A percentile compares a stretch with the other conserved stretches of the same genome.
Conservation (phyloP, 2,888 invertebrate genomes). For the Lucinisca nassula region DNA sequence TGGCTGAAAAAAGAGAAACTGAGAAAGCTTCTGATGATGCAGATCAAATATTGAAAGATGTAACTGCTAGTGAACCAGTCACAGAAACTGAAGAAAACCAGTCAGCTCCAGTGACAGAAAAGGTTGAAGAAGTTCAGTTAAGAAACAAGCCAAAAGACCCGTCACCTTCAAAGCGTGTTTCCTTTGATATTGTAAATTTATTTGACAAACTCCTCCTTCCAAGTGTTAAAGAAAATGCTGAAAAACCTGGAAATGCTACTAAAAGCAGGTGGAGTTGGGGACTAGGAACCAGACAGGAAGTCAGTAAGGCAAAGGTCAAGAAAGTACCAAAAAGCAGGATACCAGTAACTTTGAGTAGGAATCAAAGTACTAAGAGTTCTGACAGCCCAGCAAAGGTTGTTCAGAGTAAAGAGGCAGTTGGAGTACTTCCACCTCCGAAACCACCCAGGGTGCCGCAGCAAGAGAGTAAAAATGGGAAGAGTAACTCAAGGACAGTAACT, state of each 20-base stretch:
- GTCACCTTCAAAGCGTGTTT: conserved; percentile 62
- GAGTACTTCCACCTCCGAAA: conserved; percentile 64
- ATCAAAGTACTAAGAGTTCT: not conserved
- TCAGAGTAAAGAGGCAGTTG: not conserved
- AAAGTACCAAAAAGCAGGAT: not conserved
- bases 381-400: too few species aligned
- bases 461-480: not conserved
- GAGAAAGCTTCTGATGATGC: not conserved
- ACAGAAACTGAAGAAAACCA: not conserved
- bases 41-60: not conserved
- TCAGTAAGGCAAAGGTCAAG: not conserved
- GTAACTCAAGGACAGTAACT: not conserved
- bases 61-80: not conserved
- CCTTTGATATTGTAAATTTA: conserved; percentile 81
- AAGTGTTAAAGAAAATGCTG: conserved; percentile 50
- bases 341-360: not conserved
- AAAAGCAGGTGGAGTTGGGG: conserved; percentile 70
- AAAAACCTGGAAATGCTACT: conserved; percentile 53
- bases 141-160: conserved; percentile 27
- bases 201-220: conserved; percentile 84
- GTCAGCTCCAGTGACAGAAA: not conserved
- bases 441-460: conserved; percentile 57
- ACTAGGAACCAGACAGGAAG: conserved; percentile 33
- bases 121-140: conserved; percentile 36
- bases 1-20: not conserved